Evolutionary conservation across 2,797 vertebrate species (phyloP).

Genomic region (Hyperoplus lanceolatus): DNA sequence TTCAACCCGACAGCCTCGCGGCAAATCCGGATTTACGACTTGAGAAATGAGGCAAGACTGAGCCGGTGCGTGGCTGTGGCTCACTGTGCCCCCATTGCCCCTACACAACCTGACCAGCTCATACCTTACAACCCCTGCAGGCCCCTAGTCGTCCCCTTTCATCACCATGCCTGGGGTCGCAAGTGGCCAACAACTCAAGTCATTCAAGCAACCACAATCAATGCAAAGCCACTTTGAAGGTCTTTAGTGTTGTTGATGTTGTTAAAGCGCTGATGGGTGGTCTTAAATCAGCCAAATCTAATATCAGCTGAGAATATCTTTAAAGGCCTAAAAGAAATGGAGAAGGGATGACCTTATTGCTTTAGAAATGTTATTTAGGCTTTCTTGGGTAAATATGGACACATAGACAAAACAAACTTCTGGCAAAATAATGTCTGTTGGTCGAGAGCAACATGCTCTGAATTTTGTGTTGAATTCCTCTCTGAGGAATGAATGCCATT

Average conservation of each 20-base stretch:
- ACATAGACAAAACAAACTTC: slow-evolving; percentile 69
- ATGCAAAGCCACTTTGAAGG: slow-evolving; percentile 74
- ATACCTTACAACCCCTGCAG: slow-evolving; percentile 29
- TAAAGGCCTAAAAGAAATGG: slow-evolving; percentile 56
- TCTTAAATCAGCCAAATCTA: slow-evolving; percentile 72
- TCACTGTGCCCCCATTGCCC: slow-evolving; percentile 51
- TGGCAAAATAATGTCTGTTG: slow-evolving; percentile 35
- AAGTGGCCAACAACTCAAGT: slow-evolving; percentile 71
- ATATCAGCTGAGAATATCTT: slow-evolving; percentile 69
- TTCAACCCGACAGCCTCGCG: slow-evolving; percentile 62
- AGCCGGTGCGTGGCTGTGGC: slow-evolving; percentile 37
- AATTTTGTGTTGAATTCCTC: slow-evolving; percentile 74
- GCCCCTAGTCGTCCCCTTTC: slow-evolving; percentile 34
- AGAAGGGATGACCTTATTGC: slow-evolving; percentile 35
- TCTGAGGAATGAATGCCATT: slow-evolving; percentile 67
- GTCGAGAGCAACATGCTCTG: slow-evolving; percentile 50
- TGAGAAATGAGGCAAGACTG: slow-evolving; percentile 64
- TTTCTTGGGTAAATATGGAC: slow-evolving; percentile 63
- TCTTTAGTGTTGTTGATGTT: slow-evolving; percentile 67
- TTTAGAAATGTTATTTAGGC: slow-evolving; percentile 55
- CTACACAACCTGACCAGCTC: slow-evolving; percentile 34
- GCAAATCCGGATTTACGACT: slow-evolving; percentile 76
- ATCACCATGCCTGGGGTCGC: slow-evolving; percentile 65
- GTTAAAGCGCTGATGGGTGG: slow-evolving; percentile 64
- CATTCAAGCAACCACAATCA: slow-evolving; percentile 71